Conservation (phyloP, 2,113 vertebrate genomes). For the Propithecus coquereli region DNA sequence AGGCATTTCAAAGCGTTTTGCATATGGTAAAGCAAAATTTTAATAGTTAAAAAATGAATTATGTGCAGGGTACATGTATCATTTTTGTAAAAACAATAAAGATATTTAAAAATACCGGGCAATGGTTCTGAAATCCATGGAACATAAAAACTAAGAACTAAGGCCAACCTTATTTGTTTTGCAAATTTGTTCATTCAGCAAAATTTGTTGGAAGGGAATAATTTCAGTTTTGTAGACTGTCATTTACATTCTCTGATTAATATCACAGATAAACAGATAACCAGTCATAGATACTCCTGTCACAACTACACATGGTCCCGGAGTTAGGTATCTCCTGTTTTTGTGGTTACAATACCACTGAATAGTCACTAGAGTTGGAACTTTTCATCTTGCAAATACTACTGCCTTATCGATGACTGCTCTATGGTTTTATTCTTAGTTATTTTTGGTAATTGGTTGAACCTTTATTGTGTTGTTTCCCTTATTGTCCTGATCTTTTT, state of each 20-base stretch:
- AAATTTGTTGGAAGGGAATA: neutral
- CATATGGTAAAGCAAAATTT: neutral
- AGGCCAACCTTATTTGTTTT: neutral
- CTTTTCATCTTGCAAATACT: neutral
- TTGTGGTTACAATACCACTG: neutral
- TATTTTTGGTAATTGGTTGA: neutral
- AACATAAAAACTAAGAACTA: neutral
- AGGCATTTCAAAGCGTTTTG: neutral
- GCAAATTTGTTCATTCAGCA: neutral
- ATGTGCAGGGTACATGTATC: neutral
- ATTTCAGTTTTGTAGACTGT: neutral
- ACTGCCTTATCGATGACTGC: neutral
- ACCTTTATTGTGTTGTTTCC: slow-evolving; percentile 4
- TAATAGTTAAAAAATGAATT: slow-evolving; percentile 10
- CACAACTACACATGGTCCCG: neutral
- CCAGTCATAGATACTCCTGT: neutral
- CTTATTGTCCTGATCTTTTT: neutral
- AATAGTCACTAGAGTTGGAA: neutral
- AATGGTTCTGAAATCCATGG: neutral
- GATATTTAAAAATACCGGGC: neutral
- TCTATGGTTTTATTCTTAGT: neutral
- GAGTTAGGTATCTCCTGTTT: neutral
- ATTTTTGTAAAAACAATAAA: slow-evolving; percentile 1
- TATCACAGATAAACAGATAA: neutral
- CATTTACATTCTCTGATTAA: neutral